These are phyloP conservation scores for Agrochola lychnidis DNA, from an alignment of 2,888 invertebrate genomes.

Conservation along the genomic window DNA sequence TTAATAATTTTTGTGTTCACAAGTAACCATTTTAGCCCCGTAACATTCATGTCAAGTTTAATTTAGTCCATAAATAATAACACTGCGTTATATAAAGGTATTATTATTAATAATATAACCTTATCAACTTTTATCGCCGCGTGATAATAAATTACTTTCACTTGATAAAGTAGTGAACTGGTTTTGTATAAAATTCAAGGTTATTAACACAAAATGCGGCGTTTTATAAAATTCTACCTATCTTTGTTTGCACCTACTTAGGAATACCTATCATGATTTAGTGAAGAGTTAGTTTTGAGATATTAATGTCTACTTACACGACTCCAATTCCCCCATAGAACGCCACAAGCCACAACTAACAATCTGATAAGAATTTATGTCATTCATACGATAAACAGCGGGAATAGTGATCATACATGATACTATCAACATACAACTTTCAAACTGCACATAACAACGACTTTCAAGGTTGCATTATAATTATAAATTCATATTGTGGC, in stretches of 20 bases:
- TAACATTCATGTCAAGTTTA: neutral
- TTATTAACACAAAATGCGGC: conserved; percentile 30
- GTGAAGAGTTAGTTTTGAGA: neutral
- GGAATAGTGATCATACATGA: conserved; percentile 2
- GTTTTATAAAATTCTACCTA: conserved; percentile 32
- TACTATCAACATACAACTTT: conserved; percentile 36
- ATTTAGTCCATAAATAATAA: neutral
- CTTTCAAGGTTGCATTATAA: conserved; percentile 22
- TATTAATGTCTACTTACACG: conserved; percentile 11
- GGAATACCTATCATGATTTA: conserved; percentile 8
- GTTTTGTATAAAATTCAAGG: conserved; percentile 55
- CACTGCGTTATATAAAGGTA: neutral
- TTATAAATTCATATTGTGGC: conserved; percentile 46
- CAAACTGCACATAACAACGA: conserved; percentile 30
- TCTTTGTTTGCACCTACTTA: conserved; percentile 22
- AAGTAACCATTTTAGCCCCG: neutral
- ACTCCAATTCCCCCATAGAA: neutral
- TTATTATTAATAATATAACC: conserved; percentile 21
- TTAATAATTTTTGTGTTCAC: too few species aligned
- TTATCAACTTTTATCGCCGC: conserved; percentile 52
- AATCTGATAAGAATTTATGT: neutral
- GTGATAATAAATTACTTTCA: conserved; percentile 56
- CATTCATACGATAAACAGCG: neutral
- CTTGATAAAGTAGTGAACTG: conserved; percentile 47
- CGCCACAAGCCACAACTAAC: neutral